Evolutionary conservation across 2,888 invertebrate genomes (phyloP).

Genomic region (Smittia aterrima): DNA sequence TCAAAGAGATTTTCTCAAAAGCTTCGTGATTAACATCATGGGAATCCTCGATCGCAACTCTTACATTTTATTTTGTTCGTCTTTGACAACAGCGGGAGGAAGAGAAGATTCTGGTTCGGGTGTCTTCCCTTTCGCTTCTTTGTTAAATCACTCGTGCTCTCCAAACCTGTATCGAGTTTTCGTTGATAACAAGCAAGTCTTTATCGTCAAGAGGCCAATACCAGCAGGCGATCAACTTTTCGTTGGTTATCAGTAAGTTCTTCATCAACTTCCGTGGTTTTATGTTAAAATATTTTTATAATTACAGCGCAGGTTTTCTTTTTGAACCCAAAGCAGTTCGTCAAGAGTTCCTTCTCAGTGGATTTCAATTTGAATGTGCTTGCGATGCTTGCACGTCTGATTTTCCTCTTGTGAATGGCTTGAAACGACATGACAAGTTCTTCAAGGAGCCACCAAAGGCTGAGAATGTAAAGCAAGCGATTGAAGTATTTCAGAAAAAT

Average conservation of each 20-base stretch:
- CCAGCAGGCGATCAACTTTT: conserved; percentile 7
- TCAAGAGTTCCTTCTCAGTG: neutral
- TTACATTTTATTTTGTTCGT: neutral
- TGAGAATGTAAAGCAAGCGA: neutral
- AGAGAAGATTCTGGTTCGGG: no score
- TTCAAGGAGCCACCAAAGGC: neutral
- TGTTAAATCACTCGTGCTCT: conserved; percentile 16
- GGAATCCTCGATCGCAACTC: conserved; percentile 18
- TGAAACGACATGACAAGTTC: neutral
- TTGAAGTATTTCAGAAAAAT: neutral
- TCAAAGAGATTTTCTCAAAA: conserved; percentile 6
- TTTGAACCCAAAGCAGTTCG: neutral
- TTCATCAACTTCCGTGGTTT: no score
- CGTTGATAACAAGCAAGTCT: conserved; percentile 21
- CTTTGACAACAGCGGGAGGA: neutral
- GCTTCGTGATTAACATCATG: conserved; percentile 8
- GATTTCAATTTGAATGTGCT: conserved; percentile 8
- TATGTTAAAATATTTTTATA: no score
- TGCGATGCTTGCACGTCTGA: conserved; percentile 10
- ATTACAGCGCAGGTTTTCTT: neutral
- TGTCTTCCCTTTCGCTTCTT: neutral
- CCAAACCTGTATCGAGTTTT: conserved; percentile 17
- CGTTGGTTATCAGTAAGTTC: conserved; percentile 9
- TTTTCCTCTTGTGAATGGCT: neutral
- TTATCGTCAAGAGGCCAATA: neutral